Percentiles rank a stretch among this genome's conserved stretches.
Evolutionary conservation across 2,113 vertebrate genomes (phyloP).

Genomic region (Crypturellus undulatus): DNA sequence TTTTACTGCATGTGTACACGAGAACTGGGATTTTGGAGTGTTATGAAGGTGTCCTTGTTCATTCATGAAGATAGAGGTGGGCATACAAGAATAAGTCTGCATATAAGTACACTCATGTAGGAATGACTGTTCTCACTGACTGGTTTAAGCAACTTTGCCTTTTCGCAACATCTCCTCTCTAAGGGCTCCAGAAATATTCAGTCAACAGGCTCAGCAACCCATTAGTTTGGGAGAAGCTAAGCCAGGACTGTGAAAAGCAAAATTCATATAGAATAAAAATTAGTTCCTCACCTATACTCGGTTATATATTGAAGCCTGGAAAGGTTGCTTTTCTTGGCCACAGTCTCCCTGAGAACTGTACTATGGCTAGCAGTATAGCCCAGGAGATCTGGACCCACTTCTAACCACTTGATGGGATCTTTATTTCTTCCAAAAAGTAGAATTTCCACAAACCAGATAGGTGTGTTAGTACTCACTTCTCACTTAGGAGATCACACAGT

Average conservation of each 20-base stretch:
- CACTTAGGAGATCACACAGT: accelerated
- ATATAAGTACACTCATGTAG: not conserved
- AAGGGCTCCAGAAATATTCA: not conserved
- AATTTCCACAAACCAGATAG: not conserved
- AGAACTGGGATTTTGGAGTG: not conserved
- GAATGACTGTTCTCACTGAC: not conserved
- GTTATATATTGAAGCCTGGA: not conserved
- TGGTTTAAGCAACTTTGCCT: not conserved
- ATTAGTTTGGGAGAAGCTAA: not conserved
- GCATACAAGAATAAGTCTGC: not conserved
- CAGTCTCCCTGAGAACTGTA: not conserved
- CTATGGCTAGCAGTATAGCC: not conserved
- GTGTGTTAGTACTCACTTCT: not conserved
- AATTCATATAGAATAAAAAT: not conserved
- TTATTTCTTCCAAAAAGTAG: not conserved
- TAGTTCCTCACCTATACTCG: not conserved
- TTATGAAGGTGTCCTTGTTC: not conserved
- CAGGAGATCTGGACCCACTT: not conserved
- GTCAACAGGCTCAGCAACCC: not conserved
- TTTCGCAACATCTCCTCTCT: not conserved
- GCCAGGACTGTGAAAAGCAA: not conserved
- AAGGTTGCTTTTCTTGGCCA: not conserved
- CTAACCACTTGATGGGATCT: not conserved
- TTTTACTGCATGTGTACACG: not conserved
- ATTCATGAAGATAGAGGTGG: not conserved